Percentiles rank a stretch among this genome's conserved stretches.
These are phyloP conservation scores for Hydropotes inermis DNA, from an alignment of 2,113 vertebrate genomes.

Conservation along the genomic window DNA sequence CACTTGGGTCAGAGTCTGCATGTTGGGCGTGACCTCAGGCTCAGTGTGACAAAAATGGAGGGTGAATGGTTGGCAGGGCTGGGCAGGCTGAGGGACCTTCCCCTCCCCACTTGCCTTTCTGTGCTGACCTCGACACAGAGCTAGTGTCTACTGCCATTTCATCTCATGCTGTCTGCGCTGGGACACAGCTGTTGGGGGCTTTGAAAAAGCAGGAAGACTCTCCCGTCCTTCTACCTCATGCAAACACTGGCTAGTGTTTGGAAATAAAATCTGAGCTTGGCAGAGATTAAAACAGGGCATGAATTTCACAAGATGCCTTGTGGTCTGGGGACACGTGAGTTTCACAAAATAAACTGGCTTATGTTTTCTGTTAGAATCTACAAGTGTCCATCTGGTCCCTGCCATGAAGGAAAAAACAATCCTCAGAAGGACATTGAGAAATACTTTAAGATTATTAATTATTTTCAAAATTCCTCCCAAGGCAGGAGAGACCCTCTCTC, in stretches of 20 bases:
- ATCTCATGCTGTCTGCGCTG: too few species aligned
- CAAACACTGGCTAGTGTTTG: background rate
- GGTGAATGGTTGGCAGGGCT: background rate
- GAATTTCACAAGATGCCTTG: background rate
- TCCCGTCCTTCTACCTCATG: background rate
- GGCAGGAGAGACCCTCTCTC: background rate
- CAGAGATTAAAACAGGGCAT: background rate
- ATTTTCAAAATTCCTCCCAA: background rate
- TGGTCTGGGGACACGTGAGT: background rate
- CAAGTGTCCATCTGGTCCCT: background rate
- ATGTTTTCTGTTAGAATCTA: background rate
- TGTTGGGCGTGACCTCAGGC: background rate
- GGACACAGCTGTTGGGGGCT: background rate
- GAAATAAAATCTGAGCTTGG: background rate
- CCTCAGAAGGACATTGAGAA: background rate
- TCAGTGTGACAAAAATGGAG: background rate
- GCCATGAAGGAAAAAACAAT: background rate
- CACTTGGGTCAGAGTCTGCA: background rate
- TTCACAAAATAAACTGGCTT: background rate
- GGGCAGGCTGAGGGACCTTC: background rate
- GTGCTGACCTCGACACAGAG: background rate
- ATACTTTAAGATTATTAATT: background rate
- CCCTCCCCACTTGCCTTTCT: background rate
- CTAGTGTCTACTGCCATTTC: background rate
- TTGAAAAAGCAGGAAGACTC: background rate